Evolutionary conservation across 2,797 vertebrate species (phyloP), one percentile per base, ranked within the genome.

Genomic region (Toxotes lorentzi): DNA sequence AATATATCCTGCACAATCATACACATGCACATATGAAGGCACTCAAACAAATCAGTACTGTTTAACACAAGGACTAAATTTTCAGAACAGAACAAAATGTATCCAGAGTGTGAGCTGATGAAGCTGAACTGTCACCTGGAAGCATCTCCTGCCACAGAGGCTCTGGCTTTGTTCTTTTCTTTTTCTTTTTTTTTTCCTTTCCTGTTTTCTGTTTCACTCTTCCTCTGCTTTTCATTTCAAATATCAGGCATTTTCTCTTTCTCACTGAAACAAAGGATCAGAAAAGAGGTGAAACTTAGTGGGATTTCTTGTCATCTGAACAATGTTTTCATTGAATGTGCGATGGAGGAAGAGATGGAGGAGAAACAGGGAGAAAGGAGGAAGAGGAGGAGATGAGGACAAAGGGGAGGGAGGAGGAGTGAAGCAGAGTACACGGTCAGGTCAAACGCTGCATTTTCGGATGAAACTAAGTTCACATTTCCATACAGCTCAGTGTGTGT

Each of bases 381-480:
- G 71, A 62, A 19, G 58, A 77, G 63, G 53, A 43, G 14, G 43
- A 51, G 75, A 74, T 21, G 71, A 58, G 75, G 76, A 70, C 54
- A 53, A 19, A 70, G 51, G 80, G 76, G 73, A 50, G 30, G 56
- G 41, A 64, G 79, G 76, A 69, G 75, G 62, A 68, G 74, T 47
- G 76, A 68, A 75, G 93, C 83, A 83, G 93, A 94, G 95, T 94
- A 95, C 96, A 96, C 80, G 94, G 95, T 96, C 95, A 94, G 97
- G 97, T 98, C 97, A 98, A 95, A 90, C 53, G 91, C 90, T 89
- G 88, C 73, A 84, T 95, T 95, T 92, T 94, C 94, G 96, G 97
- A 97, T 97, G 97, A 98, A 97, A 94, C 95, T 92, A 90, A 96
- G 97, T 98, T 98, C 97, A 99, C 97, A 98, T 99, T 98, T 97